Conservation (phyloP, 2,113 vertebrate genomes). For the Paraplagusia blochii region DNA sequence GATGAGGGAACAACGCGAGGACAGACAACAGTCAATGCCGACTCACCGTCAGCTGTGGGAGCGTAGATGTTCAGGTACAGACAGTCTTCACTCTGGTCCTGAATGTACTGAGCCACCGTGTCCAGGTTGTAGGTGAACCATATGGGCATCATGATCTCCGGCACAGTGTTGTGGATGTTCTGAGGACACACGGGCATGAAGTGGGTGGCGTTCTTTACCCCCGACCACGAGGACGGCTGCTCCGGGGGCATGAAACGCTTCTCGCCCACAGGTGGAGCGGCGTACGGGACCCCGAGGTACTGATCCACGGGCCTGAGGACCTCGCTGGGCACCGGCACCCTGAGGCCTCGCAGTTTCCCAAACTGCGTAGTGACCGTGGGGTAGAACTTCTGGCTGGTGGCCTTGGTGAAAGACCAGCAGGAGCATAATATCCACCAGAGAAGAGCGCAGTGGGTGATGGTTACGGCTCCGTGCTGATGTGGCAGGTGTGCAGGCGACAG, state of each 20-base stretch:
- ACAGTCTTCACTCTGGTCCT: slow-evolving; percentile 83
- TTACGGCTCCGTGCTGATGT: slow-evolving; percentile 64
- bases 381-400: slow-evolving; percentile 86
- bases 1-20: slow-evolving; percentile 31
- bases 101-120: slow-evolving; percentile 94
- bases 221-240: slow-evolving; percentile 89
- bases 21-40: slow-evolving; percentile 26
- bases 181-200: slow-evolving; percentile 97
- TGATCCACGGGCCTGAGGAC: slow-evolving; percentile 89
- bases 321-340: slow-evolving; percentile 93
- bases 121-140: slow-evolving; percentile 99
- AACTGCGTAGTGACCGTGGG: slow-evolving; percentile 93
- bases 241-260: slow-evolving; percentile 94
- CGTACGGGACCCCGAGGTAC: slow-evolving; percentile 94
- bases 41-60: slow-evolving; percentile 96
- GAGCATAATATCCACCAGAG: slow-evolving; percentile 74
- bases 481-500: slow-evolving; percentile 71
- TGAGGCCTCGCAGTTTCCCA: slow-evolving; percentile 90
- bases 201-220: slow-evolving; percentile 90
- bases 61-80: slow-evolving; percentile 97
- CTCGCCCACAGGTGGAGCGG: slow-evolving; percentile 88
- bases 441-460: slow-evolving; percentile 69
- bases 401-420: slow-evolving; percentile 81
- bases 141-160: slow-evolving; percentile 98
- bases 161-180: slow-evolving; percentile 94